Evolutionary conservation across 2,797 vertebrate genomes (phyloP), one percentile per base, ranked within the genome.

Genomic region (Poeciliopsis paucimaculata): DNA sequence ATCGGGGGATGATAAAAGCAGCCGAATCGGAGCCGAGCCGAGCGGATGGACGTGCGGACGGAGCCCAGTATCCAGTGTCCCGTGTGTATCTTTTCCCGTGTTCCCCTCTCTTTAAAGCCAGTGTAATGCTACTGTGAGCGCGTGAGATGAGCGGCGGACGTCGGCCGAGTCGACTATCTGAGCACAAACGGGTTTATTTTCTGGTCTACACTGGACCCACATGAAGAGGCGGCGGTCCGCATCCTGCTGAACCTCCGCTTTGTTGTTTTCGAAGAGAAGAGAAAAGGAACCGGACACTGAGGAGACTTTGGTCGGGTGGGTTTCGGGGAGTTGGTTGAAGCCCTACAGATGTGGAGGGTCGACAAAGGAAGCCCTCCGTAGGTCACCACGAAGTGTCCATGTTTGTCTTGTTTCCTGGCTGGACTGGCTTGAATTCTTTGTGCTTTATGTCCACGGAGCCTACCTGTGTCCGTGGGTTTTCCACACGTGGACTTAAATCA

Each of bases 331-430:
- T 16, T 28, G 12, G 41, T 16, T 28, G 12, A 15, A 20, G 75
- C 73, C 81, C 90, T 89, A 87, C 91, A 92, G 90, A 90, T 90
- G 94, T 91, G 91, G 90, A 91, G 90, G 91, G 89, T 75, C 90
- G 88, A 91, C 90, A 89, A 91, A 90, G 82, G 86, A 93, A 91
- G 86, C 89, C 90, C 79, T 84, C 86, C 86, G 77, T 92, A 93
- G 90, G 88, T 87, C 89, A 86, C 82, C 1, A 34, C 45, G 45
- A 80, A 86, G 85, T 82, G 84, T 88, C 90, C 86, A 26, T 43
- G 80, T 78, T 49, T 75, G 71, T 85, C n/a, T 18, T 36, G 20
- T 76, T 88, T 87, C 84, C 81, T 79, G 74, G 23, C 88, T 78
- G 83, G 80, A 83, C 83, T 87, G 82, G 86, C 78, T 85, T 81